These are phyloP conservation scores for Cottoperca gobio DNA, from an alignment of 2,797 vertebrate species.

Conservation along the genomic window DNA sequence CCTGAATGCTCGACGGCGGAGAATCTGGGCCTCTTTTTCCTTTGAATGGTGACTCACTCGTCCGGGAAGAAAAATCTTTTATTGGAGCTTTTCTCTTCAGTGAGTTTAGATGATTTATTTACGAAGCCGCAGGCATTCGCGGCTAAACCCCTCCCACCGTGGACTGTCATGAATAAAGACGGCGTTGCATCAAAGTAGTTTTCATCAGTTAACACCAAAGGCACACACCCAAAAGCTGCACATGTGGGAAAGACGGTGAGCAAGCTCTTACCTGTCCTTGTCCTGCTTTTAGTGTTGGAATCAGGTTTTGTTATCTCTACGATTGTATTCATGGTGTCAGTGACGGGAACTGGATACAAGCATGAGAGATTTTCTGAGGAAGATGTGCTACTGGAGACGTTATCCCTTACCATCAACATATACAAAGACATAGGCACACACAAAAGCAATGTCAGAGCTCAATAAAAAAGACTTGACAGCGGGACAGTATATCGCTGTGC, in stretches of 20 bases:
- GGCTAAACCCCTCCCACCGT: constrained; percentile 68
- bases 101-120: constrained; percentile 79
- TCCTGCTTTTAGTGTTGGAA: constrained; percentile 64
- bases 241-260: constrained; percentile 58
- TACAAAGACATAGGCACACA: constrained; percentile 30
- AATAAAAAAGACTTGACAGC: constrained; percentile 33
- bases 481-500: constrained; percentile 49
- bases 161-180: constrained; percentile 68
- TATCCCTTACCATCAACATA: constrained; percentile 49
- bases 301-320: constrained; percentile 69
- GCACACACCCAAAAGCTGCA: constrained; percentile 68
- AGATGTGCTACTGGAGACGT: constrained; percentile 67
- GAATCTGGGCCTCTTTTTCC: constrained; percentile 60
- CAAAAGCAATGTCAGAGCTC: constrained; percentile 51
- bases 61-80: constrained; percentile 67
- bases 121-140: constrained; percentile 61
- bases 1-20: constrained; percentile 45
- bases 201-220: constrained; percentile 63
- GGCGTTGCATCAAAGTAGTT: constrained; percentile 73
- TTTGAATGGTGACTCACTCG: constrained; percentile 72
- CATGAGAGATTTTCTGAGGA: constrained; percentile 59
- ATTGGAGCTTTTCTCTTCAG: constrained; percentile 65
- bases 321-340: constrained; percentile 74
- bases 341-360: constrained; percentile 70
- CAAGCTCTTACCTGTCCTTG: constrained; percentile 63